These are phyloP conservation scores for Sisor rabdophorus DNA, from an alignment of 2,113 vertebrate genomes.

Conservation along the genomic window DNA sequence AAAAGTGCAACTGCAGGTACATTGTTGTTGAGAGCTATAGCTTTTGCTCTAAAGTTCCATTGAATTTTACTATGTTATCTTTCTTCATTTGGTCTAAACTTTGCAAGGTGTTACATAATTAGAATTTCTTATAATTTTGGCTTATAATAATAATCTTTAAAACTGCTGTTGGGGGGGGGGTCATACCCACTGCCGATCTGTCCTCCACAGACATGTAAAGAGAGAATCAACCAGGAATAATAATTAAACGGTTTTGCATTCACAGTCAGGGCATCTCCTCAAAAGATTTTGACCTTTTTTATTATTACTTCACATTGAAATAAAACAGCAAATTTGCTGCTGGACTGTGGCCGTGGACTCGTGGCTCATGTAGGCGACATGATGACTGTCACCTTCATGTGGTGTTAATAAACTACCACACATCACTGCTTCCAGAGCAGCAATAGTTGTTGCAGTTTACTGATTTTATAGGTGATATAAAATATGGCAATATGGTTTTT, in stretches of 20 bases:
- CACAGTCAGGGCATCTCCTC: conserved; percentile 12
- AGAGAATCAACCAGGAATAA: neutral
- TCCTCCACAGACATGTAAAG: neutral
- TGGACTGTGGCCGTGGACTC: conserved; percentile 20
- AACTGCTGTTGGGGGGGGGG: neutral
- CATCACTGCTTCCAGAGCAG: neutral
- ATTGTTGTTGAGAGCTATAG: too few relatives aligned
- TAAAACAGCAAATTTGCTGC: conserved; percentile 28
- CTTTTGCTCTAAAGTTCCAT: conserved; percentile 23
- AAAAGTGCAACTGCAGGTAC: conserved; percentile 99
- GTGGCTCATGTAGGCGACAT: conserved; percentile 3
- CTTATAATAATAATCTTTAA: neutral
- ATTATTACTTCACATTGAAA: neutral
- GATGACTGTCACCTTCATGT: neutral
- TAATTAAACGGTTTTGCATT: conserved; percentile 16
- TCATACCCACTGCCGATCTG: neutral
- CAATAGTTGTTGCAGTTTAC: neutral
- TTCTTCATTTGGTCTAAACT: neutral
- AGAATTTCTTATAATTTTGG: neutral
- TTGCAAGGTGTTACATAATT: neutral
- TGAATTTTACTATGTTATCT: neutral
- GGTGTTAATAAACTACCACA: neutral
- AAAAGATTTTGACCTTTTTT: neutral
- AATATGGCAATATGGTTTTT: too few relatives aligned
- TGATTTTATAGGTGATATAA: neutral